These are phyloP conservation scores for Polymixis flavicincta DNA, from an alignment of 2,888 invertebrate species.

Conservation along the genomic window DNA sequence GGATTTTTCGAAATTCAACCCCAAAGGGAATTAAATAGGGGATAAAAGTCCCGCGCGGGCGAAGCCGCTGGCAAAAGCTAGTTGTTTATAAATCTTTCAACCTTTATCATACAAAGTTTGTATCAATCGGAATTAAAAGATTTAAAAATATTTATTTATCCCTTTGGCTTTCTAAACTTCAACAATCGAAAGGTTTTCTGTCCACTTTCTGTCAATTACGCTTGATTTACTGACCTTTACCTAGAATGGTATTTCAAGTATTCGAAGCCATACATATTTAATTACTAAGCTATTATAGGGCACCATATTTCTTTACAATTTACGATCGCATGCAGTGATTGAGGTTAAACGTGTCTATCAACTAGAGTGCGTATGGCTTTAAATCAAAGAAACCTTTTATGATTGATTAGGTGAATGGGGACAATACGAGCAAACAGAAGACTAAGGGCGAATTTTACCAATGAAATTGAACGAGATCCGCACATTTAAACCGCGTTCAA, in stretches of 20 bases:
- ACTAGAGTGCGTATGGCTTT: slow-evolving; percentile 25
- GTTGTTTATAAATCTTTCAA: too few species aligned
- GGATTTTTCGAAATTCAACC: too few species aligned
- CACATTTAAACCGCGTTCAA: background rate
- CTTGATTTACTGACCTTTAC: slow-evolving; percentile 39
- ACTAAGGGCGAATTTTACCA: background rate
- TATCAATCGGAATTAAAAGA: background rate
- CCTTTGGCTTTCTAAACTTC: background rate
- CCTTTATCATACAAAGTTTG: too few species aligned
- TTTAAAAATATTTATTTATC: background rate
- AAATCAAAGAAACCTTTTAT: slow-evolving; percentile 10
- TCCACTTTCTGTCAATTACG: slow-evolving; percentile 15
- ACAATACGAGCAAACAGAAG: slow-evolving; percentile 4
- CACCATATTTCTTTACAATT: slow-evolving; percentile 48
- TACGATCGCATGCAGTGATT: slow-evolving; percentile 58
- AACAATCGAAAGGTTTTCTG: slow-evolving; percentile 3
- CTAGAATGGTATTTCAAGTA: slow-evolving; percentile 42
- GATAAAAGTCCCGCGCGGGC: too few species aligned
- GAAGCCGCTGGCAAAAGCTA: too few species aligned
- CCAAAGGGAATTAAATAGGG: too few species aligned
- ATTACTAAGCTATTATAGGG: slow-evolving; percentile 41
- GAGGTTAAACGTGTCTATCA: slow-evolving; percentile 18
- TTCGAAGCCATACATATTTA: slow-evolving; percentile 49
- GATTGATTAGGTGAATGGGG: background rate
- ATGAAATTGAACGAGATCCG: background rate